Percentiles rank a stretch among this genome's conserved stretches.
Conservation (phyloP, 2,113 vertebrate genomes). For the Oncorhynchus clarkii region DNA sequence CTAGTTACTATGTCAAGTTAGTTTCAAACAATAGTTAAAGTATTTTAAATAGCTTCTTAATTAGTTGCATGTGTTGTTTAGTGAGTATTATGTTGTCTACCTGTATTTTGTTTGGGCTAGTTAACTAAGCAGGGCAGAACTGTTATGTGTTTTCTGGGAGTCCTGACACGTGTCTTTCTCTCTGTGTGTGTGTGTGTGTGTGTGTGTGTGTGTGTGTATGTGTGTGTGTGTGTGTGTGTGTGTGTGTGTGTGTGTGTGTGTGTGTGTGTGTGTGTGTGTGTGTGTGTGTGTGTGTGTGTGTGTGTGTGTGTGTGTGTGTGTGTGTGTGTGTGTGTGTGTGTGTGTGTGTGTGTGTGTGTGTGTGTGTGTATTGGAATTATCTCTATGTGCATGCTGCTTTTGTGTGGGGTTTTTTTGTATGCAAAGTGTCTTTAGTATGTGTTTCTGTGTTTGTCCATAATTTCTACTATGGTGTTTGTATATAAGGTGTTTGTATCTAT, state of each 20-base stretch:
- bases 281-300: constrained; percentile 18
- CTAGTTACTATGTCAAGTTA: neutral
- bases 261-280: constrained; percentile 13
- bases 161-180: neutral
- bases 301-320: constrained; percentile 26
- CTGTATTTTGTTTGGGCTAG: no score
- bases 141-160: no score
- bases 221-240: constrained; percentile 18
- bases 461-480: no score
- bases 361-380: neutral
- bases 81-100: no score
- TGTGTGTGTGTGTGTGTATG: constrained; percentile 13
- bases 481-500: no score
- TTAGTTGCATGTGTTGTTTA: no score
- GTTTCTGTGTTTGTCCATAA: constrained; percentile 56
- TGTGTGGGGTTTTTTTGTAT: neutral
- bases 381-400: neutral
- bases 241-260: constrained; percentile 23
- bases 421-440: constrained; percentile 42
- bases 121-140: no score
- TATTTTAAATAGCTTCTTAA: neutral
- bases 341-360: constrained; percentile 15
- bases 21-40: neutral
- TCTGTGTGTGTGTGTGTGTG: constrained; percentile 24
- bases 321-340: constrained; percentile 13